phyloP scores from a whole-genome alignment of 2,888 invertebrate genomes.

The Eristalinus sepulchralis region DNA sequence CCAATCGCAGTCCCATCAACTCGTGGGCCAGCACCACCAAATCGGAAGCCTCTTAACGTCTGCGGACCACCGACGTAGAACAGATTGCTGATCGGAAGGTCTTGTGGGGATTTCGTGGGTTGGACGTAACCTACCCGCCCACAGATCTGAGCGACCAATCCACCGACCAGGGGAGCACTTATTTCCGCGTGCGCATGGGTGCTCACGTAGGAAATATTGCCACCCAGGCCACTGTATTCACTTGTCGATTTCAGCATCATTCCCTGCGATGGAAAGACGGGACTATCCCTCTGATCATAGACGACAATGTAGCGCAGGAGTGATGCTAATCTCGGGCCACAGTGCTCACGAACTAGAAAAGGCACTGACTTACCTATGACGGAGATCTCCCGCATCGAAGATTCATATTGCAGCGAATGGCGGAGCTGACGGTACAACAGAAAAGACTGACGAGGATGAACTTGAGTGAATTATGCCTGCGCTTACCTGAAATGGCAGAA shows the following conservation, averaged over 20 bases:
- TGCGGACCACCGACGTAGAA: slow-evolving; percentile 90
- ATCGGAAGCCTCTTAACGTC: slow-evolving; percentile 92
- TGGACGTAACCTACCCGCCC: slow-evolving; percentile 78
- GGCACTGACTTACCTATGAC: slow-evolving; percentile 88
- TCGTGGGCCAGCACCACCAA: slow-evolving; percentile 93
- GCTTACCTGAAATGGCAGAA: slow-evolving; percentile 82
- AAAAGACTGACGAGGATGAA: slow-evolving; percentile 28
- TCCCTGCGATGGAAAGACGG: slow-evolving; percentile 90
- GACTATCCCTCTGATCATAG: slow-evolving; percentile 90
- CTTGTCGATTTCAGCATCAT: slow-evolving; percentile 87
- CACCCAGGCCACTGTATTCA: slow-evolving; percentile 93
- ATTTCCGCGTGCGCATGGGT: slow-evolving; percentile 89
- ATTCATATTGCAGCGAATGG: slow-evolving; percentile 95
- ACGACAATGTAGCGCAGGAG: slow-evolving; percentile 90
- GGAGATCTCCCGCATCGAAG: slow-evolving; percentile 89
- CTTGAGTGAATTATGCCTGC: slow-evolving; percentile 72
- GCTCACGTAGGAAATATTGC: slow-evolving; percentile 94
- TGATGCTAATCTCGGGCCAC: slow-evolving; percentile 94
- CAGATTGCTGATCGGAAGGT: slow-evolving; percentile 78
- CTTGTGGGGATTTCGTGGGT: slow-evolving; percentile 76
- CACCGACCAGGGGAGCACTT: slow-evolving; percentile 84
- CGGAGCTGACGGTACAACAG: slow-evolving; percentile 83
- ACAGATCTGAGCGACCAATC: slow-evolving; percentile 79
- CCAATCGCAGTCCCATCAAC: slow-evolving; percentile 89
- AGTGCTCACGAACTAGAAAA: slow-evolving; percentile 91